phyloP scores from a whole-genome alignment of 2,113 vertebrate genomes.

The Leptodactylus fuscus region DNA sequence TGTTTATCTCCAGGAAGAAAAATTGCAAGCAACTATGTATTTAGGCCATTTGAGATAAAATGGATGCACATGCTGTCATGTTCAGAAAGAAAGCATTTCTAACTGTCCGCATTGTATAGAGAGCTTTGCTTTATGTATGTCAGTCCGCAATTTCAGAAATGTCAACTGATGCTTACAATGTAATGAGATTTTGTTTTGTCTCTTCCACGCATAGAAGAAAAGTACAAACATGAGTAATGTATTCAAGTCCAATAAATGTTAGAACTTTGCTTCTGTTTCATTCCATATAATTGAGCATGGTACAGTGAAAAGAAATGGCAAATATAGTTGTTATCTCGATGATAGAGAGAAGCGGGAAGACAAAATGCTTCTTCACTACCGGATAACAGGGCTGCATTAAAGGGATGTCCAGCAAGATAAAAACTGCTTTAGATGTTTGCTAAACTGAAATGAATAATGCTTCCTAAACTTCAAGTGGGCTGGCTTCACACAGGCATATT shows the following conservation, averaged over 20 bases:
- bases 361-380: not conserved
- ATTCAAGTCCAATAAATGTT: constrained; percentile 16
- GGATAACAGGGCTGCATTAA: not conserved
- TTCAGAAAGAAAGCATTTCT: constrained; percentile 31
- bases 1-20: constrained; percentile 12
- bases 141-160: constrained; percentile 28
- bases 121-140: constrained; percentile 23
- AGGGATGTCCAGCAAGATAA: not conserved
- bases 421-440: not conserved
- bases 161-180: constrained; percentile 33
- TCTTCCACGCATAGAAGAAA: not conserved
- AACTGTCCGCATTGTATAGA: constrained; percentile 12
- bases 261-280: not conserved
- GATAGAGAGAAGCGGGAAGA: not conserved
- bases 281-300: not conserved
- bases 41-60: constrained; percentile 24
- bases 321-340: constrained; percentile 22
- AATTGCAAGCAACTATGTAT: not conserved
- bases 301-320: not conserved
- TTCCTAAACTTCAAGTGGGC: no score
- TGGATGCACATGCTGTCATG: constrained; percentile 30
- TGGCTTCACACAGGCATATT: no score
- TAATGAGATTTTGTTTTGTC: constrained; percentile 34
- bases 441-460: no score
- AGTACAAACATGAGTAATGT: constrained; percentile 13